phyloP scores from a whole-genome alignment of 30 jellyfish, hydroid and myxozoan species.

The Pelagia noctiluca region DNA sequence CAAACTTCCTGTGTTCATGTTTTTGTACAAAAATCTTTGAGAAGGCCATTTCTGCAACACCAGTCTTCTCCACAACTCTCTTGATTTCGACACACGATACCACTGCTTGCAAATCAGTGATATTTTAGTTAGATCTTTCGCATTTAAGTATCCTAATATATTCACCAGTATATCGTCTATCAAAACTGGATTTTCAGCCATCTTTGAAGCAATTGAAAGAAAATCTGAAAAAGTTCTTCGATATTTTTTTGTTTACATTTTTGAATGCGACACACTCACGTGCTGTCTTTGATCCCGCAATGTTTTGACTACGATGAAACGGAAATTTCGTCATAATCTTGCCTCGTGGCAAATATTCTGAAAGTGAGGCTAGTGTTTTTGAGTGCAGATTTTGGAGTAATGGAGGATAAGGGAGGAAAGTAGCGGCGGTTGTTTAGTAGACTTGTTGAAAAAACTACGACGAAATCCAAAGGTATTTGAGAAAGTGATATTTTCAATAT shows the following conservation, averaged over 20 bases:
- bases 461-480: too few species aligned
- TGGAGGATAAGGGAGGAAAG: too few species aligned
- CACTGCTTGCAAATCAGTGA: constrained; percentile 87
- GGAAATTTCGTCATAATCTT: too few species aligned
- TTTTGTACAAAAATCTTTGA: constrained; percentile 86
- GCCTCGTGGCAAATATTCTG: too few species aligned
- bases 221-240: not conserved
- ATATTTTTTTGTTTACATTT: not conserved
- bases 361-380: too few species aligned
- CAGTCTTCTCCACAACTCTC: constrained; percentile 79
- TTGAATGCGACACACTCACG: constrained; percentile 2
- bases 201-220: not conserved
- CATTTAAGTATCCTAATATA: constrained; percentile 58
- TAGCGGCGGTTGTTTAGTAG: too few species aligned
- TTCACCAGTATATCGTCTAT: constrained; percentile 81
- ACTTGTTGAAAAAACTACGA: too few species aligned
- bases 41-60: constrained; percentile 92
- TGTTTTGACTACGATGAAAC: too few species aligned
- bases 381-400: too few species aligned
- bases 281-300: too few species aligned
- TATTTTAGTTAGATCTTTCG: constrained; percentile 33
- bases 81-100: constrained; percentile 79
- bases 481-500: too few species aligned
- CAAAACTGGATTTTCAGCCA: constrained; percentile 11
- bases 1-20: constrained; percentile 52